Base-by-base conservation (phyloP, 2,113 vertebrate species). In the Camarhynchus parvulus region DNA sequence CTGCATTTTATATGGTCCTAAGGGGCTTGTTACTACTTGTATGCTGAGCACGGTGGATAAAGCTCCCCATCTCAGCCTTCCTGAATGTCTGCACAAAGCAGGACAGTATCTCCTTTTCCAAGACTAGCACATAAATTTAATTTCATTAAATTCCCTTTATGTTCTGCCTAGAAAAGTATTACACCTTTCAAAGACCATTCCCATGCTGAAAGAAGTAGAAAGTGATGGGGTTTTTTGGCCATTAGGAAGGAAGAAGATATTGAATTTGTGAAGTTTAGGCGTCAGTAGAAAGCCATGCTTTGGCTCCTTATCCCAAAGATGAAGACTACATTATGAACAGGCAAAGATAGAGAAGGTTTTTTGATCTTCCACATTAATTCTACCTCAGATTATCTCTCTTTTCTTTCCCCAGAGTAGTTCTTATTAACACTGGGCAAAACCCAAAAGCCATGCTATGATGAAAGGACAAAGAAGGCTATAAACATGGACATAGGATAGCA, bases 161-260 rank as follows among this genome's bases (percentile, higher is more conserved):
- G 5, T 67, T 82, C 37, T 70, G 8, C 30, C 31, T 67, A 42
- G 16, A 52, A 15, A 66, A 66, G 11, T 70, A 62, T 47, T 49
- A 33, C 15, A 82, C 16, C 27, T 70, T 84, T 69, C 44, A 2
- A 14, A 81, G 55, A 62, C 27, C 3, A 23, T 24, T 5, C 11
- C 16, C 33, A 35, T 2, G 18, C 21, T 74, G 68, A 44, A 87
- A 77, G 18, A 73, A 66, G 7, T 39, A 84, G 37, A 64, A 22
- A 58, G 13, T 7, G 0, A 19, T 47, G 11, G 3, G 4, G 11
- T 3, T 1, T 70, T 72, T 68, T 59, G 11, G 21, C 30, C 7
- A 3, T n/a, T 50, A 61, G 6, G 30, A 47, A 55, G 9, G 17
- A 84, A 81, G 4, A 42, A 11, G 55, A 55, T 42, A 69, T 10